A percentile compares a stretch with the other conserved stretches of the same genome.
These are phyloP conservation scores for Eugnorisma glareosa DNA, from an alignment of 2,888 invertebrate species.

Conservation along the genomic window DNA sequence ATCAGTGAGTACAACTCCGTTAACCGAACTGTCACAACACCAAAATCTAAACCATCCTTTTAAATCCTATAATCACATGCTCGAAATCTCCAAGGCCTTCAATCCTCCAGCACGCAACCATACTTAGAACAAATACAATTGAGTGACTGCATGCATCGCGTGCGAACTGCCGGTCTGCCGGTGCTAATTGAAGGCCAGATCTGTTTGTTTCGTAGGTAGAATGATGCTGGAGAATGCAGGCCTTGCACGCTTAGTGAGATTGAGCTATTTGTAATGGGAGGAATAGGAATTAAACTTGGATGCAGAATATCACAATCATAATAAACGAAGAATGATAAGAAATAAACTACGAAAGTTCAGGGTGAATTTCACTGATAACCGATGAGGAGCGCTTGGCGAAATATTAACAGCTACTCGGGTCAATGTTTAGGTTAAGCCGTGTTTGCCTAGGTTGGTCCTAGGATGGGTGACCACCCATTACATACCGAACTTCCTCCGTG, in stretches of 20 bases:
- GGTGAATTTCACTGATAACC: too few species aligned
- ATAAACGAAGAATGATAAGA: neutral
- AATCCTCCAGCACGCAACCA: slow-evolving; percentile 23
- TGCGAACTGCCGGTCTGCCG: slow-evolving; percentile 38
- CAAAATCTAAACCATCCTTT: neutral
- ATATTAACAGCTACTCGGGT: too few species aligned
- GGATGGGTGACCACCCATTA: too few species aligned
- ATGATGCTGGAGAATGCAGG: slow-evolving; percentile 20
- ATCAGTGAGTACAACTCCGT: neutral
- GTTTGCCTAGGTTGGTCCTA: too few species aligned
- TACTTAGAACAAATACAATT: slow-evolving; percentile 11
- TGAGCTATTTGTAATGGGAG: slow-evolving; percentile 23
- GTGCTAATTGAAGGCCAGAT: slow-evolving; percentile 65
- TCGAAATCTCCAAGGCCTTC: neutral
- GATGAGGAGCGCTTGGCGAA: too few species aligned
- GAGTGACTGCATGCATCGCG: slow-evolving; percentile 51
- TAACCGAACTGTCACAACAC: neutral
- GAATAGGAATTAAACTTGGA: neutral
- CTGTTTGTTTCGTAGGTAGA: slow-evolving; percentile 55
- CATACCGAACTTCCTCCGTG: too few species aligned
- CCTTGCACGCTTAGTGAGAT: slow-evolving; percentile 34
- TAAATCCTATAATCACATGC: neutral
- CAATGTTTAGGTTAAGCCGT: too few species aligned
- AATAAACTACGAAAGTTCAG: neutral
- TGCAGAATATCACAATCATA: neutral